Base-by-base conservation (phyloP, 1,140 invertebrate genomes). In the Pomacea maculata region DNA sequence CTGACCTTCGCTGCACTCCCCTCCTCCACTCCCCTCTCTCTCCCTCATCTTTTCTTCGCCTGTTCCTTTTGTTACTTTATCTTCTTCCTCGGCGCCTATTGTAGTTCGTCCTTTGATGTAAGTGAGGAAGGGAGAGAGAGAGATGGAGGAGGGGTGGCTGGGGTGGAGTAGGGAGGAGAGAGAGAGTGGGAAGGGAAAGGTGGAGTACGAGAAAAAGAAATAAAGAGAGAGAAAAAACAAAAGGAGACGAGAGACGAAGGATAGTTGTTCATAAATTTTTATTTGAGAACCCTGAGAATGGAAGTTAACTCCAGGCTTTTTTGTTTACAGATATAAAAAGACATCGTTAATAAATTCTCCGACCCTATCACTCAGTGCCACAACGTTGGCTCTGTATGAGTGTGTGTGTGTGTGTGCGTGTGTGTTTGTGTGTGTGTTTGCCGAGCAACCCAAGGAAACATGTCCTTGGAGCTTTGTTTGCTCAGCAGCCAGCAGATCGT, bases 401-500 rank as follows among this genome's bases (percentile, higher is more conserved):
- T 17, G 57, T 61, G 57, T 61, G 57, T 17, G 54, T 25, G 71
- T 25, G 71, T 73, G n/a, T 3, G 29, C 1, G 71, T 25, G n/a
- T 73, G 29, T 25, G 71, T 73, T 14, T 73, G n/a, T 73, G 1
- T 73, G n/a, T 34, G 71, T 25, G 71, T 45, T 21, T 73, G 71
- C 19, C 9, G 17, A 54, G 15, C 15, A 10, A 29, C 10, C 15
- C 71, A 29, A 4, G n/a, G 9, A 54, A 45, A 19, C 9, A 11
- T 7, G 34, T 10, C 54, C 15, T 45, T 17, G 71, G n/a, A 19
- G 17, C 15, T 45, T 34, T 11, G 8, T 73, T 17, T 73, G 71
- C 54, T 4, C 34, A 34, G 71, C 2, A 29, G 11, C 34, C 11
- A 8, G 10, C 34, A 52, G 71, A 52, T 19, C 45, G 71, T 73